phyloP scores from a whole-genome alignment of 2,113 vertebrate species.

The Acinonyx jubatus region DNA sequence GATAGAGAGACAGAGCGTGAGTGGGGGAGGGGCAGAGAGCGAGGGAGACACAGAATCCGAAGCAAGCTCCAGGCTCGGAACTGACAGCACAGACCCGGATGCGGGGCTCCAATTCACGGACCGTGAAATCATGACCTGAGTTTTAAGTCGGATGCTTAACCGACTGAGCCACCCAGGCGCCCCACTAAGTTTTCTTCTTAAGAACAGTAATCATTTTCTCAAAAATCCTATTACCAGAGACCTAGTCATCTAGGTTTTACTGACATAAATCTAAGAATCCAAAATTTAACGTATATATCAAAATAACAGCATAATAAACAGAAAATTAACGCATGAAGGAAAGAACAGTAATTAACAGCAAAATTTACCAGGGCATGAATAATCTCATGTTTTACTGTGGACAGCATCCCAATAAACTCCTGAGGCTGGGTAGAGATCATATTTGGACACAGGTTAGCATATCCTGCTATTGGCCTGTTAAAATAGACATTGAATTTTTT shows the following conservation, averaged over 20 bases:
- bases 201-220: background rate
- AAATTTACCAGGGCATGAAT: conserved; percentile 95
- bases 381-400: conserved; percentile 98
- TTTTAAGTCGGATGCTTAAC: no score
- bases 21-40: no score
- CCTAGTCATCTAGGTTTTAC: conserved; percentile 23
- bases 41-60: no score
- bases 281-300: background rate
- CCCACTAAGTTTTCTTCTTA: background rate
- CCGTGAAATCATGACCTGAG: no score
- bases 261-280: background rate
- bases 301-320: background rate
- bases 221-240: conserved; percentile 19
- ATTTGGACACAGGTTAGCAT: conserved; percentile 97
- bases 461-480: conserved; percentile 95
- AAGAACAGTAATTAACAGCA: background rate
- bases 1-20: no score
- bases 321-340: background rate
- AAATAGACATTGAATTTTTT: conserved; percentile 61
- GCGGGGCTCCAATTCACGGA: no score
- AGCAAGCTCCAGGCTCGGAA: no score
- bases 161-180: no score
- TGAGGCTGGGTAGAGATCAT: conserved; percentile 97
- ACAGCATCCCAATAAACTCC: conserved; percentile 97
- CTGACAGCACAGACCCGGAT: no score